These are phyloP conservation scores for Mizuhopecten yessoensis DNA, from an alignment of 1,140 invertebrate species.

Conservation along the genomic window DNA sequence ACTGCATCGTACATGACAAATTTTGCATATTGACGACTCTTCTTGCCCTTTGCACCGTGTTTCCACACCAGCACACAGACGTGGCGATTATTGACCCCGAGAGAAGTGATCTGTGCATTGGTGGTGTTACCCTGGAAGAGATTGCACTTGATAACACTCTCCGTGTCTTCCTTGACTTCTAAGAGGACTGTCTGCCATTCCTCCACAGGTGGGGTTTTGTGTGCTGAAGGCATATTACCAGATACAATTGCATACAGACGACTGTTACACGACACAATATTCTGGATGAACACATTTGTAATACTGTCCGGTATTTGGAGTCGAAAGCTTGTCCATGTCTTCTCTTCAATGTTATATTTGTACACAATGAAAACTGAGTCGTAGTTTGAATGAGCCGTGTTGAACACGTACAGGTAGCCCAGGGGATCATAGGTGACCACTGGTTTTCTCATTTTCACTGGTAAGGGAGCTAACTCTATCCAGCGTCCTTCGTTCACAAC, in stretches of 20 bases:
- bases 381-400: conserved; percentile 61
- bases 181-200: conserved; percentile 66
- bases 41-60: conserved; percentile 55
- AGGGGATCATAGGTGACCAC: conserved; percentile 61
- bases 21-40: conserved; percentile 53
- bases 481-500: conserved; percentile 74
- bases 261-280: conserved; percentile 65
- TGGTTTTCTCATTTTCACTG: conserved; percentile 67
- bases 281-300: conserved; percentile 62
- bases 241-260: conserved; percentile 66
- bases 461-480: conserved; percentile 73
- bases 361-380: conserved; percentile 59
- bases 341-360: conserved; percentile 62
- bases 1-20: conserved; percentile 62
- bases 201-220: not conserved
- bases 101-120: conserved; percentile 62
- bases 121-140: conserved; percentile 66
- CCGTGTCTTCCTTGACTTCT: conserved; percentile 58
- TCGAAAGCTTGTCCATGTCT: conserved; percentile 65
- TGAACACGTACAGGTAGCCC: conserved; percentile 68
- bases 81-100: conserved; percentile 59
- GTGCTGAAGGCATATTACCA: conserved; percentile 41
- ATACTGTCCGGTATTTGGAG: conserved; percentile 61
- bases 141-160: conserved; percentile 61
- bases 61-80: conserved; percentile 73